Percentiles rank a stretch among this genome's conserved stretches.
Conservation (phyloP, 1,140 invertebrate genomes). For the Nephotettix cincticeps region DNA sequence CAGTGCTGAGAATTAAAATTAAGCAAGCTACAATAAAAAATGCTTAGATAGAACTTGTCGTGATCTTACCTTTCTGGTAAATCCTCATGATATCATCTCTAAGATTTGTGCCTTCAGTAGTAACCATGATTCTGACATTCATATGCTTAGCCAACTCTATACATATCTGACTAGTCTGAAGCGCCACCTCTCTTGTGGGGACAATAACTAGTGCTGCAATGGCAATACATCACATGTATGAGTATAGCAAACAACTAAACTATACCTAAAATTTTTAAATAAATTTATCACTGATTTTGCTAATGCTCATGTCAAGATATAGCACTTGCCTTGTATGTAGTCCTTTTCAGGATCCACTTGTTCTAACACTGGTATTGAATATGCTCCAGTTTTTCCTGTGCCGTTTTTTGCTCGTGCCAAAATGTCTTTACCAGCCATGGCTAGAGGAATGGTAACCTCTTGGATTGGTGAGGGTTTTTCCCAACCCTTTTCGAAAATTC, state of each 20-base stretch:
- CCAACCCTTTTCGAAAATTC: constrained; percentile 99
- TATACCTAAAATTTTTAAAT: too few species aligned
- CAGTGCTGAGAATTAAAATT: too few species aligned
- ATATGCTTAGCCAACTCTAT: constrained; percentile 98
- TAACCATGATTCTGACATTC: constrained; percentile 97
- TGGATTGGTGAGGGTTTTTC: constrained; percentile 99
- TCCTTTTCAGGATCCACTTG: constrained; percentile 87
- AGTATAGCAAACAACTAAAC: constrained; percentile 17
- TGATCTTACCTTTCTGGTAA: constrained; percentile 83
- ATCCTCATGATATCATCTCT: constrained; percentile 99
- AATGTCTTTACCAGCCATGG: constrained; percentile 95
- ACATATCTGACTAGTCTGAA: constrained; percentile 99
- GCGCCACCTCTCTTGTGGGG: constrained; percentile 96
- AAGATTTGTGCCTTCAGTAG: constrained; percentile 96
- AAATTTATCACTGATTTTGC: too few species aligned
- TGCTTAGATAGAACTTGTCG: too few species aligned
- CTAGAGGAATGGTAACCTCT: constrained; percentile 98
- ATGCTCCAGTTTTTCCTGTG: constrained; percentile 99
- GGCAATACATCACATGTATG: constrained; percentile 20
- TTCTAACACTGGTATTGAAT: constrained; percentile 97
- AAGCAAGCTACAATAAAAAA: too few species aligned
- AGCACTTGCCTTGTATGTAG: constrained; percentile 79
- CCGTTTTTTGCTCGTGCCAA: constrained; percentile 99
- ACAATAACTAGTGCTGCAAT: constrained; percentile 91
- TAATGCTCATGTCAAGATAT: too few species aligned